Percentiles rank a stretch among this genome's conserved stretches.
phyloP scores from a whole-genome alignment of 2,888 invertebrate species.

The Xestia rhomboidea region DNA sequence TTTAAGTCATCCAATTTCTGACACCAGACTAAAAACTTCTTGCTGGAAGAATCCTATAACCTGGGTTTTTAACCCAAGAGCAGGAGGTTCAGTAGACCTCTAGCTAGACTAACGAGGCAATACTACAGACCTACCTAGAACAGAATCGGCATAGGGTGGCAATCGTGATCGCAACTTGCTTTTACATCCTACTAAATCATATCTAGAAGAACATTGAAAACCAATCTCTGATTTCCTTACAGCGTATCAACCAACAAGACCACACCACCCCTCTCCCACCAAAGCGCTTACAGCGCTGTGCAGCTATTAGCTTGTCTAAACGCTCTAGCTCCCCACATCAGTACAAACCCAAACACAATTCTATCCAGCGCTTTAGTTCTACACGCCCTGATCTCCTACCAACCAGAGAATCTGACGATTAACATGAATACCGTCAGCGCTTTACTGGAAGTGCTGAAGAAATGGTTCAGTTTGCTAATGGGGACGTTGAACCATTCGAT shows the following conservation, averaged over 20 bases:
- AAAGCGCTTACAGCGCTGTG: slow-evolving; percentile 86
- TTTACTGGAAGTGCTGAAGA: slow-evolving; percentile 78
- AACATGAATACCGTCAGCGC: slow-evolving; percentile 73
- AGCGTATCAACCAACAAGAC: slow-evolving; percentile 79
- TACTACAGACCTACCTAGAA: background rate
- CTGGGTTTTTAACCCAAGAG: background rate
- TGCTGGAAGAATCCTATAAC: background rate
- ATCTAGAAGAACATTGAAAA: background rate
- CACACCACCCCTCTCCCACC: slow-evolving; percentile 80
- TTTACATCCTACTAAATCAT: background rate
- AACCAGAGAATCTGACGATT: slow-evolving; percentile 78
- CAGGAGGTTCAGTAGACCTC: background rate
- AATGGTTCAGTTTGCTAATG: slow-evolving; percentile 80
- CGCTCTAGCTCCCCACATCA: slow-evolving; percentile 74
- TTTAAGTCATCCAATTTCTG: no score
- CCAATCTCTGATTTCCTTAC: slow-evolving; percentile 46
- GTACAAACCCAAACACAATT: slow-evolving; percentile 74
- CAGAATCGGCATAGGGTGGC: background rate
- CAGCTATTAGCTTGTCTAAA: slow-evolving; percentile 84
- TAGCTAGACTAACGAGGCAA: background rate
- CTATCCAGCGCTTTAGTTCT: slow-evolving; percentile 84
- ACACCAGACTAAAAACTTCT: no score
- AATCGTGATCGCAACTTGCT: background rate
- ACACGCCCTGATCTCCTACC: slow-evolving; percentile 82
- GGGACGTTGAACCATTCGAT: slow-evolving; percentile 79